Percentiles rank a stretch among this genome's conserved stretches.
Conservation (phyloP, 2,888 invertebrate genomes). For the Strigamia maritima region DNA sequence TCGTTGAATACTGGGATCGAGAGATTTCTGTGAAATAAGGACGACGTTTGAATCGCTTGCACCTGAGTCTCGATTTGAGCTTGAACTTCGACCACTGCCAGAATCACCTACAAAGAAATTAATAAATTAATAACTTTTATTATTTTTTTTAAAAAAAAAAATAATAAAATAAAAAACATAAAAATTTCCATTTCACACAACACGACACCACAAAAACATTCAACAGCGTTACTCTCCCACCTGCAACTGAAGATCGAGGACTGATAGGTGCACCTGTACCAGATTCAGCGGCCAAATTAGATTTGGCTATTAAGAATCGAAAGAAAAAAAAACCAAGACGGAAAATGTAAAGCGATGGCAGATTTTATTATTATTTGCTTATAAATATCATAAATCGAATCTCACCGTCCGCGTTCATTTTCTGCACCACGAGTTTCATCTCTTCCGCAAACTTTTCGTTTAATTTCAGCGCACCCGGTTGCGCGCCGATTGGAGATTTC, state of each 20-base stretch:
- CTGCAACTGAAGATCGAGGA: background rate
- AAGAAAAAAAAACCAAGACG: background rate
- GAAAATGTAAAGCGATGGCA: too few species aligned
- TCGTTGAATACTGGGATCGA: slow-evolving; percentile 33
- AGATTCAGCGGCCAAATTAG: background rate
- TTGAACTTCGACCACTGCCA: background rate
- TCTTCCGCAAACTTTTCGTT: slow-evolving; percentile 42
- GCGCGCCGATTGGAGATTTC: background rate
- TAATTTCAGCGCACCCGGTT: slow-evolving; percentile 29
- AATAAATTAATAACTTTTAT: too few species aligned
- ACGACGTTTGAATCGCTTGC: slow-evolving; percentile 27
- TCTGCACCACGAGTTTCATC: slow-evolving; percentile 41
- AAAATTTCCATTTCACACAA: background rate
- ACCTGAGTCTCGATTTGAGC: background rate
- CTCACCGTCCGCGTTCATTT: slow-evolving; percentile 41
- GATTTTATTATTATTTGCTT: too few species aligned
- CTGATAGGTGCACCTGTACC: background rate
- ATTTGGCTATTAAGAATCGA: background rate
- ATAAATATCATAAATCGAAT: background rate
- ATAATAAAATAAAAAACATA: background rate
- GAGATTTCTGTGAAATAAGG: slow-evolving; percentile 35
- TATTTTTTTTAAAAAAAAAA: background rate
- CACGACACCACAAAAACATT: background rate
- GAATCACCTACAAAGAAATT: background rate
- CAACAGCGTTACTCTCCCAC: background rate